These are phyloP conservation scores for Somateria mollissima DNA, from an alignment of 2,797 vertebrate species.

Conservation along the genomic window DNA sequence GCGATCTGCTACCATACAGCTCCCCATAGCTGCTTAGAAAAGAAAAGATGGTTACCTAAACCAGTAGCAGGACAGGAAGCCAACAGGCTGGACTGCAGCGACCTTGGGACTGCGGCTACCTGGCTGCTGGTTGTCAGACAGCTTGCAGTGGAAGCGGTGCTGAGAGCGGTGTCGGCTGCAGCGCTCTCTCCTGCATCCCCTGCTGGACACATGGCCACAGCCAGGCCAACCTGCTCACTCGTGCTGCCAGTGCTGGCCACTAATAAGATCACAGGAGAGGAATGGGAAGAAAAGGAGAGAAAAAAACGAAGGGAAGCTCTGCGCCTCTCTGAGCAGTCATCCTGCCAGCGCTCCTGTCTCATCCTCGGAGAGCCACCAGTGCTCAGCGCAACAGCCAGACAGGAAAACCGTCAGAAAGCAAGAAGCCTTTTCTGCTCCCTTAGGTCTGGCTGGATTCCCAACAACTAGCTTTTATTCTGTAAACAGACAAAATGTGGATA, in stretches of 20 bases:
- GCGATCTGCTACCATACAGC: conserved; percentile 7
- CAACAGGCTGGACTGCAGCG: conserved; percentile 10
- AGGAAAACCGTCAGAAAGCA: background rate
- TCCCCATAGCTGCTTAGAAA: conserved; percentile 61
- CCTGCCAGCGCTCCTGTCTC: background rate
- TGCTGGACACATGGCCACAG: conserved; percentile 19
- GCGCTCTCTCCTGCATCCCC: conserved; percentile 68
- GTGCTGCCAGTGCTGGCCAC: background rate
- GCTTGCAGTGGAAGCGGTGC: background rate
- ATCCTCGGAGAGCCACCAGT: background rate
- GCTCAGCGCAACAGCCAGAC: background rate
- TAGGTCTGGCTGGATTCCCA: background rate
- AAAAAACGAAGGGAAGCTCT: conserved; percentile 19
- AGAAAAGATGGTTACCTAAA: conserved; percentile 56
- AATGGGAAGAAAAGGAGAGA: background rate
- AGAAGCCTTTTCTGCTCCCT: background rate
- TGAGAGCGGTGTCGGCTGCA: background rate
- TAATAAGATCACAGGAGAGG: background rate
- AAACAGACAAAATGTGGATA: conserved; percentile 15
- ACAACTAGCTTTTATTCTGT: conserved; percentile 30
- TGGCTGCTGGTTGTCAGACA: background rate
- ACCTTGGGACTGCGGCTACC: background rate
- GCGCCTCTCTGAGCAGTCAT: background rate
- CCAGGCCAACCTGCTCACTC: background rate
- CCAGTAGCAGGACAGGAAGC: conserved; percentile 59